Evolutionary conservation across 1,140 invertebrate species (phyloP), one percentile per base, ranked within the genome.

Genomic region (Stegodyphus dumicola): DNA sequence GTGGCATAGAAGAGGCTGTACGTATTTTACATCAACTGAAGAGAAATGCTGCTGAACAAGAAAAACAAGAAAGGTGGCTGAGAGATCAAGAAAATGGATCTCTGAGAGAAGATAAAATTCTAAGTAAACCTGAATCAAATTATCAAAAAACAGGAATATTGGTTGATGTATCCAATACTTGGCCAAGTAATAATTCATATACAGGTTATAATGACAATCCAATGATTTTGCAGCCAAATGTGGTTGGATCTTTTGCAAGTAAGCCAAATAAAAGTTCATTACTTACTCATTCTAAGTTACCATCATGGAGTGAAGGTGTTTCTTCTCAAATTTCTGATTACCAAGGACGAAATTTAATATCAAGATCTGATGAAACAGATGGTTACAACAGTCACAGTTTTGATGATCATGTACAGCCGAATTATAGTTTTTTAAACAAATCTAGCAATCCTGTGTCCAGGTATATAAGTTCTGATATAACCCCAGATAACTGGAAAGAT

Each of bases 1-100:
- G 94, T 80, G 91, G 91, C 70, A 90, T 92, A 4, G 92, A 94
- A 56, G 85, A 88, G 73, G 77, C 87, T 51, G 81, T 88, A 6
- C 77, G 87, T 11, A 86, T 87, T 67, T 77, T 87, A 48, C 80
- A 87, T 17, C 86, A 87, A n/a, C 18, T 87, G n/a, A 87, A 87
- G 60, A 71, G 73, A 79, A 76, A 83, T 56, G 71, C 54, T 17
- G 53, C 60, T 13, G 85, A 79, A 48, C 77, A 86, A 52, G 70
- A 77, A 56, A 86, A 86, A n/a, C 77, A 79, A 73, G 84, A 86
- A 1, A 65, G 76, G 18, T 86, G 84, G 84, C 7, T 86, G 6
- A 77, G 76, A 65, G 69, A 78, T 10, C 84, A 78, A 73, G 84
- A 86, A 73, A 77, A 77, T 77, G 56, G 54, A 18, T 76, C 65